phyloP scores from a whole-genome alignment of 2,113 vertebrate species.

The Mus spicilegus region DNA sequence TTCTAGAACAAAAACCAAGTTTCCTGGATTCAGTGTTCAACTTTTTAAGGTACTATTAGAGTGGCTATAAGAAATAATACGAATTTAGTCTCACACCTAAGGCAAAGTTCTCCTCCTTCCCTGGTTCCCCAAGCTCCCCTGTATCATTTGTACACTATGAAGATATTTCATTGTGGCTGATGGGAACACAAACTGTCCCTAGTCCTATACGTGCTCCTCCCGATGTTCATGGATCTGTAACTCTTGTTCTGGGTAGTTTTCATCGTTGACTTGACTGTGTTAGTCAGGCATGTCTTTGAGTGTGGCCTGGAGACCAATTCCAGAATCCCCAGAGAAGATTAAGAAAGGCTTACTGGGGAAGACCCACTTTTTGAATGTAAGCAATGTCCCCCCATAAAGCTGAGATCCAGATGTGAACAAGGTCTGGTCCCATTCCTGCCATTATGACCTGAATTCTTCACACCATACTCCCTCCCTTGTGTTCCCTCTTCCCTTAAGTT shows the following conservation, averaged over 20 bases:
- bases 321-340: background rate
- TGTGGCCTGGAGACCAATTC: background rate
- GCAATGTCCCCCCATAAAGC: background rate
- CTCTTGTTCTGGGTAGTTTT: background rate
- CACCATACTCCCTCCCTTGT: too few relatives aligned
- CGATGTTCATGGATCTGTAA: background rate
- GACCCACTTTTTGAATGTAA: background rate
- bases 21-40: background rate
- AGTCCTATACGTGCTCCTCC: background rate
- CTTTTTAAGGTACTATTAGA: background rate
- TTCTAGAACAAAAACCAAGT: background rate
- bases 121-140: background rate
- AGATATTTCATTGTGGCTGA: background rate
- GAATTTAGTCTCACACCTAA: background rate
- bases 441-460: background rate
- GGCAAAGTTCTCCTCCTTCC: background rate
- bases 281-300: background rate
- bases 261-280: background rate
- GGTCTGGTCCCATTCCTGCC: too few relatives aligned
- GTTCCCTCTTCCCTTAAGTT: background rate
- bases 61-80: too few relatives aligned
- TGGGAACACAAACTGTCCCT: background rate
- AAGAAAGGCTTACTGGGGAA: background rate
- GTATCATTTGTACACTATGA: background rate
- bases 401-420: background rate